These are phyloP conservation scores for Perognathus longimembris DNA, from an alignment of 2,113 vertebrate genomes.

Conservation along the genomic window DNA sequence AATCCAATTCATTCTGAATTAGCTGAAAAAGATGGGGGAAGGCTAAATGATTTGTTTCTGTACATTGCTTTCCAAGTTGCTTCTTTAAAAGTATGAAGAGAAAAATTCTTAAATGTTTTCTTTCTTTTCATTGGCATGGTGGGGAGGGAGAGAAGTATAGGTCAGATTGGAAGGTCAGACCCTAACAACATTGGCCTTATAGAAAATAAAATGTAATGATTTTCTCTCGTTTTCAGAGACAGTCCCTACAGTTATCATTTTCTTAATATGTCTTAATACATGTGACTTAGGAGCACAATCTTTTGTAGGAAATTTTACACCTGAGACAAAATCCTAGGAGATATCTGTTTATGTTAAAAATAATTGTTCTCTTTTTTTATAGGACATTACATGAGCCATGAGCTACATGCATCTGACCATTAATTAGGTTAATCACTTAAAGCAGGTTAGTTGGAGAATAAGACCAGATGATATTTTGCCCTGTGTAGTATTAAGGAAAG, in stretches of 20 bases:
- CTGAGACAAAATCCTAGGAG: not conserved
- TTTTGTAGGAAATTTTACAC: conserved; percentile 24
- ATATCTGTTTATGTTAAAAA: conserved; percentile 28
- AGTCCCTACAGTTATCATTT: conserved; percentile 29
- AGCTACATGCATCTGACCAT: not conserved
- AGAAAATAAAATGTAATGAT: conserved; percentile 22
- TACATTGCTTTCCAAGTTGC: conserved; percentile 64
- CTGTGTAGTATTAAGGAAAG: not conserved
- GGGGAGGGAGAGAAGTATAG: not conserved
- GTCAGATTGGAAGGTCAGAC: not conserved
- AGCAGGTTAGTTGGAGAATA: not conserved
- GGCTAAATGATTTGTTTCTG: conserved; percentile 29
- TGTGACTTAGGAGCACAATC: not conserved
- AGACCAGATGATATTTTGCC: not conserved
- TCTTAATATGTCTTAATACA: conserved; percentile 47
- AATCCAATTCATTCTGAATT: conserved; percentile 70
- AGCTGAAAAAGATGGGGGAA: conserved; percentile 52
- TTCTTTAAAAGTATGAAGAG: conserved; percentile 60
- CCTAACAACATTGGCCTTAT: not conserved
- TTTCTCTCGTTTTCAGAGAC: not conserved
- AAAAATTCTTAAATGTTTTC: conserved; percentile 56
- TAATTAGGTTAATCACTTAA: not conserved
- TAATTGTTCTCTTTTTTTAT: not conserved
- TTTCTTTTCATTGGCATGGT: not conserved
- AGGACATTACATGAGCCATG: conserved; percentile 5